Percentiles rank a stretch among this genome's conserved stretches.
These are phyloP conservation scores for Xestia ashworthii DNA, from an alignment of 2,888 invertebrate genomes.

Conservation along the genomic window DNA sequence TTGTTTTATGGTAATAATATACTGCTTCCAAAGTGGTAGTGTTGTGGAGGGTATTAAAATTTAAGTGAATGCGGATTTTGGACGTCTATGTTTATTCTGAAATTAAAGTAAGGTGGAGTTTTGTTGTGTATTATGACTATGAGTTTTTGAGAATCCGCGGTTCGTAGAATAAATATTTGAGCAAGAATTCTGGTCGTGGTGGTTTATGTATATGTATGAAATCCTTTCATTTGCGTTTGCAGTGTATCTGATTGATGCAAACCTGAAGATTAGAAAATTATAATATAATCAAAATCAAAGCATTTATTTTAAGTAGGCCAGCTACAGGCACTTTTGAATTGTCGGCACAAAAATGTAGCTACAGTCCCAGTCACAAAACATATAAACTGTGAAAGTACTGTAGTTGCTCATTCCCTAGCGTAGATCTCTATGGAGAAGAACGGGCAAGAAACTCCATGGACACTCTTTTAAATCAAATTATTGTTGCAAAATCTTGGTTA, in stretches of 20 bases:
- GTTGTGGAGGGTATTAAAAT: conserved; percentile 49
- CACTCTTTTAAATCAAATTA: no score
- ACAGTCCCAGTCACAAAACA: no score
- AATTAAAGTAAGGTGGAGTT: conserved; percentile 28
- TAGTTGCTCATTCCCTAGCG: no score
- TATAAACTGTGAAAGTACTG: no score
- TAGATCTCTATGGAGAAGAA: no score
- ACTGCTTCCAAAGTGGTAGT: conserved; percentile 33
- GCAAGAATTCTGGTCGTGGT: background rate
- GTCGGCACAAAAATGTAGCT: no score
- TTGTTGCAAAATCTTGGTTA: no score
- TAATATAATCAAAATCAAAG: no score
- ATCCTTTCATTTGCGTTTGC: background rate
- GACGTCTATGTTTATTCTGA: conserved; percentile 23
- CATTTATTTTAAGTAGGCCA: no score
- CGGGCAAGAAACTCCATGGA: no score
- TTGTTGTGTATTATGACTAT: conserved; percentile 16
- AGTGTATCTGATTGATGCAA: background rate
- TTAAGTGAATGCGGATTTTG: conserved; percentile 55
- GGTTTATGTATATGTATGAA: background rate
- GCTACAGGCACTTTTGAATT: no score
- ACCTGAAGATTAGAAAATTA: no score
- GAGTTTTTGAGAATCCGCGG: conserved; percentile 1
- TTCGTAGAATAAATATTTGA: conserved; percentile 8
- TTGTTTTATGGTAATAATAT: conserved; percentile 61